phyloP scores from a whole-genome alignment of 2,113 vertebrate genomes.

The Oenanthe melanoleuca region DNA sequence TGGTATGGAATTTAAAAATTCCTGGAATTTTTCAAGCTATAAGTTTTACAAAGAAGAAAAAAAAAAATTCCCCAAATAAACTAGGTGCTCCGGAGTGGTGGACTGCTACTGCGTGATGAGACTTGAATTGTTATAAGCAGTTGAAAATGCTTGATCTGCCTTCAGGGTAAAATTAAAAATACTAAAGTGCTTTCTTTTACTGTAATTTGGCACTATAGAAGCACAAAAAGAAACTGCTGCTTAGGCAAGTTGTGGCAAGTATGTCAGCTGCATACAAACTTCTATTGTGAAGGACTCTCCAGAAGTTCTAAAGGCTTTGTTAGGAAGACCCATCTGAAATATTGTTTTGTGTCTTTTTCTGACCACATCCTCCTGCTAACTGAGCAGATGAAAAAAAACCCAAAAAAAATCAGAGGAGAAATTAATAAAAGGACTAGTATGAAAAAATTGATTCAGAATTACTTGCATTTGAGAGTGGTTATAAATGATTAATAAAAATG shows the following conservation, averaged over 20 bases:
- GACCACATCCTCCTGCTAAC: not conserved
- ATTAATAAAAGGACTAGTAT: not conserved
- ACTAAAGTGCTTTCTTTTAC: not conserved
- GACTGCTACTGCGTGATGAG: conserved; percentile 26
- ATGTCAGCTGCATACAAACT: not conserved
- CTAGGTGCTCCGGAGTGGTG: not conserved
- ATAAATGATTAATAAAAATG: not conserved
- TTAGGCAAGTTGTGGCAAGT: conserved; percentile 44
- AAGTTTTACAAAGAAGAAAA: conserved; percentile 23
- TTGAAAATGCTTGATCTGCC: conserved; percentile 41
- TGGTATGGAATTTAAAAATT: conserved; percentile 16
- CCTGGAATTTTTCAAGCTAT: conserved; percentile 43
- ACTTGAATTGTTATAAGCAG: conserved; percentile 52
- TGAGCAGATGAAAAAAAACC: not conserved
- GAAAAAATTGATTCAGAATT: not conserved
- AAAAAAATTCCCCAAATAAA: not conserved
- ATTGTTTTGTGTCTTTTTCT: not conserved
- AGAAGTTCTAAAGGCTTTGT: not conserved
- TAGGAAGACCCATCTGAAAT: not conserved
- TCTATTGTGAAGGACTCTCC: not conserved
- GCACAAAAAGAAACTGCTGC: not conserved
- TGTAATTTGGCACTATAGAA: not conserved
- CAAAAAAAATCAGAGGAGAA: not conserved
- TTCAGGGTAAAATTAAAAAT: conserved; percentile 31
- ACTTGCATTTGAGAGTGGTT: not conserved